Percentiles rank a stretch among this genome's conserved stretches.
These are phyloP conservation scores for Mycalesis mineus DNA, from an alignment of 2,888 invertebrate genomes.

Conservation along the genomic window DNA sequence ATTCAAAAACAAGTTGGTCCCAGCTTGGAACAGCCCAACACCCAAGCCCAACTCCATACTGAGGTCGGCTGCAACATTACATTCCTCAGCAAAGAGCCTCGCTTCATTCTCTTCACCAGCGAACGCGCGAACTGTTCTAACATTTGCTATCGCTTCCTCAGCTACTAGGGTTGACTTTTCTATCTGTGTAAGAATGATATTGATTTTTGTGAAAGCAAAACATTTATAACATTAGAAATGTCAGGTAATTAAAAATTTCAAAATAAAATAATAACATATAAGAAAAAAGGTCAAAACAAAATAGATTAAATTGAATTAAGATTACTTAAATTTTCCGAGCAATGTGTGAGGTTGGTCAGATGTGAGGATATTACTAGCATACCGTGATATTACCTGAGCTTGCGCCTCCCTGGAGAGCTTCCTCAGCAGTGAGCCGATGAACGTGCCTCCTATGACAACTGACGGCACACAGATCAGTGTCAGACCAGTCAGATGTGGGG, in stretches of 20 bases:
- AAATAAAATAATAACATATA: no score
- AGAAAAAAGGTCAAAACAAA: no score
- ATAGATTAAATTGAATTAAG: no score
- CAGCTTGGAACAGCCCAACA: constrained; percentile 93
- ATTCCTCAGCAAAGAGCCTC: constrained; percentile 84
- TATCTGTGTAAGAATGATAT: constrained; percentile 66
- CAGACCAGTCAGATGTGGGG: constrained; percentile 91
- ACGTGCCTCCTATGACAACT: constrained; percentile 89
- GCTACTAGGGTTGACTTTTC: constrained; percentile 92
- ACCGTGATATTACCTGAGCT: constrained; percentile 84
- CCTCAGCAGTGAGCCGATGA: constrained; percentile 88
- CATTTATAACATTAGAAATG: no score
- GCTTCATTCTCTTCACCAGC: constrained; percentile 93
- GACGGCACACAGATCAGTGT: constrained; percentile 91
- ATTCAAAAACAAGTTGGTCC: constrained; percentile 90
- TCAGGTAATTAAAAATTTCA: no score
- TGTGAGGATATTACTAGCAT: no score
- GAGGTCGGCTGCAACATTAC: constrained; percentile 83
- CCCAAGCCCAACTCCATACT: constrained; percentile 91
- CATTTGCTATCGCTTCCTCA: constrained; percentile 95
- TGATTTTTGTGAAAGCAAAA: no score
- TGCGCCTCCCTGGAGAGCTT: constrained; percentile 88
- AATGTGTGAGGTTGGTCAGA: no score
- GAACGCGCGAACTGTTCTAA: constrained; percentile 95
- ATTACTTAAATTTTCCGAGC: no score